phyloP scores from a whole-genome alignment of 2,888 invertebrate species.

The Andrena camellia region DNA sequence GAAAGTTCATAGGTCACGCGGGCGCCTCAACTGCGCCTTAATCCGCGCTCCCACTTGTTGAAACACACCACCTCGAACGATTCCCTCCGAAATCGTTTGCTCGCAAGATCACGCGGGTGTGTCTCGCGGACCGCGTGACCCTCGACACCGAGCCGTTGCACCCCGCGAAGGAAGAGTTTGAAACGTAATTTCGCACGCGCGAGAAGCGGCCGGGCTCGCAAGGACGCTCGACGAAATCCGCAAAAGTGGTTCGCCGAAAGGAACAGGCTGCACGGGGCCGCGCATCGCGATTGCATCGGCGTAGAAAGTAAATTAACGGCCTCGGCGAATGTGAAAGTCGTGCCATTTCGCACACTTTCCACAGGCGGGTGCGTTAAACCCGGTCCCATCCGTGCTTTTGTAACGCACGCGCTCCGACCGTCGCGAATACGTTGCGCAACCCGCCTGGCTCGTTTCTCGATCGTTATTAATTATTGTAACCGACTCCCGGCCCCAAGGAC shows the following conservation, averaged over 20 bases:
- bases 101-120: too few relatives aligned
- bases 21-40: not conserved
- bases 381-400: conserved; percentile 16
- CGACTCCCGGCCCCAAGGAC: conserved; percentile 52
- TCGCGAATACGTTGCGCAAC: conserved; percentile 50
- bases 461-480: conserved; percentile 48
- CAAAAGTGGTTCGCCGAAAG: conserved; percentile 2
- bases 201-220: not conserved
- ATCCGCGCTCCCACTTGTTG: not conserved
- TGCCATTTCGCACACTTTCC: conserved; percentile 72
- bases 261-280: not conserved
- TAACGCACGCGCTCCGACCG: conserved; percentile 27
- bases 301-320: conserved; percentile 77
- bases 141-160: too few relatives aligned
- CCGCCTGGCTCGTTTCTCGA: conserved; percentile 30
- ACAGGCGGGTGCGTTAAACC: conserved; percentile 49
- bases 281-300: conserved; percentile 34
- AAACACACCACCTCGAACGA: not conserved
- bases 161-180: too few relatives aligned
- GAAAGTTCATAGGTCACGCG: not conserved
- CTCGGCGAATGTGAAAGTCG: conserved; percentile 74
- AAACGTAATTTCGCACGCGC: too few relatives aligned
- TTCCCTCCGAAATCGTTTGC: too few relatives aligned
- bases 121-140: too few relatives aligned
- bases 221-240: not conserved